Evolutionary conservation across 23 tunicate genomes (phyloP).

Genomic region (Trididemnum miniatum): DNA sequence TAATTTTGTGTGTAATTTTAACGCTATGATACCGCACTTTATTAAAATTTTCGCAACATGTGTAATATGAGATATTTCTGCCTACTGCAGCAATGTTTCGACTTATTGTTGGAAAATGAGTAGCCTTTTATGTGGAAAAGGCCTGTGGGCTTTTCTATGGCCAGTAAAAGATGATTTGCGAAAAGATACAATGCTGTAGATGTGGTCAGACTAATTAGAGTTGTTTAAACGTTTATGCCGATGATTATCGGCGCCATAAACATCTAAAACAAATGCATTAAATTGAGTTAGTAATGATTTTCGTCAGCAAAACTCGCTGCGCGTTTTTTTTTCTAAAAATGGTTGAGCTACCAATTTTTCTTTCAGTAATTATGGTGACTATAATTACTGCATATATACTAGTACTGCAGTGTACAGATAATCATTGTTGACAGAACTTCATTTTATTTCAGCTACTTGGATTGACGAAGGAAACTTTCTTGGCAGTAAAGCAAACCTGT

Average conservation of each 20-base stretch:
- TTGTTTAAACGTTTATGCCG: neutral
- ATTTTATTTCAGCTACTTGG: conserved; percentile 15
- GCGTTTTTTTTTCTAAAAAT: neutral
- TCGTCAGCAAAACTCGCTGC: neutral
- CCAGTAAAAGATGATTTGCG: too few species aligned
- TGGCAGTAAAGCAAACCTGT: conserved; percentile 12
- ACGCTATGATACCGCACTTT: neutral
- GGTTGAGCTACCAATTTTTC: neutral
- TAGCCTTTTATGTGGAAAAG: neutral
- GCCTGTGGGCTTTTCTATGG: neutral
- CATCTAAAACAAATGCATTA: neutral
- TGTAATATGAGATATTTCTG: neutral
- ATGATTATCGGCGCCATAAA: neutral
- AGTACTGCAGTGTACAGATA: too few species aligned
- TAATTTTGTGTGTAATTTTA: neutral
- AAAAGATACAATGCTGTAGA: neutral
- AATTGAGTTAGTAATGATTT: neutral
- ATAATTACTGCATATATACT: too few species aligned
- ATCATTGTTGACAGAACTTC: neutral
- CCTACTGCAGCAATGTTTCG: neutral
- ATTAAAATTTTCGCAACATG: neutral
- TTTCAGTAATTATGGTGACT: neutral
- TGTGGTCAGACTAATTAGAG: neutral
- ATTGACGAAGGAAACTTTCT: neutral
- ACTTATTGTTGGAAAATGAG: neutral